phyloP scores from a whole-genome alignment of 2,888 invertebrate species.

The Drosophila austrosaltans region DNA sequence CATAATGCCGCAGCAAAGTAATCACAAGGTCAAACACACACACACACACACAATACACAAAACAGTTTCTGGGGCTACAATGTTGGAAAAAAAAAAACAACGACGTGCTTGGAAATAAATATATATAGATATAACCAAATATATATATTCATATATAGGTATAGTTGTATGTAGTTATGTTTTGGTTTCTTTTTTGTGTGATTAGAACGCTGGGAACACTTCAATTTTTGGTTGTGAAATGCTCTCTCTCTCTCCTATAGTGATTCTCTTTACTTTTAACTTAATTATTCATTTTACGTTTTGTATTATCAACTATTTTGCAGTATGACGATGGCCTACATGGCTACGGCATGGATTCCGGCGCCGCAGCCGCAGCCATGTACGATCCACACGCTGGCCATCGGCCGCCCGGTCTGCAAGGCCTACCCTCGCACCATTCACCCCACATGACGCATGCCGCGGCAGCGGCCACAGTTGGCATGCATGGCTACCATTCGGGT shows the following conservation, averaged over 20 bases:
- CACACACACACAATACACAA: slow-evolving; percentile 48
- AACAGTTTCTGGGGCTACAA: slow-evolving; percentile 38
- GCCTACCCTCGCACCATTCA: slow-evolving; percentile 89
- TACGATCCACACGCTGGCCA: slow-evolving; percentile 91
- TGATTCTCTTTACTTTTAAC: not conserved
- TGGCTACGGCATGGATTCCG: slow-evolving; percentile 91
- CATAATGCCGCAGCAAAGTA: slow-evolving; percentile 59
- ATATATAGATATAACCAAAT: slow-evolving; percentile 37
- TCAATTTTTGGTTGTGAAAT: not conserved
- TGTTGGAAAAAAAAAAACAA: slow-evolving; percentile 25
- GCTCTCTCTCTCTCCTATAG: not conserved
- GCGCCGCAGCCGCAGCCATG: slow-evolving; percentile 86
- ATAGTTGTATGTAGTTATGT: slow-evolving; percentile 3
- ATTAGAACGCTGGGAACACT: slow-evolving; percentile 19
- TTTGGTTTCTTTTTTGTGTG: not conserved
- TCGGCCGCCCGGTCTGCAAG: slow-evolving; percentile 86
- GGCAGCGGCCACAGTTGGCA: slow-evolving; percentile 85
- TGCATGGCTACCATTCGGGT: slow-evolving; percentile 86
- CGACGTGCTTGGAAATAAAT: slow-evolving; percentile 56
- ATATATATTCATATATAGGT: slow-evolving; percentile 13
- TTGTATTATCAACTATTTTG: slow-evolving; percentile 70
- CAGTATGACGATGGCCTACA: slow-evolving; percentile 98
- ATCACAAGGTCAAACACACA: slow-evolving; percentile 75
- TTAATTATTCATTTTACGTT: slow-evolving; percentile 1
- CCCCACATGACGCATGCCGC: slow-evolving; percentile 91